A percentile compares a stretch with the other conserved stretches of the same genome.
Evolutionary conservation across 2,888 invertebrate genomes (phyloP).

Genomic region (Apodemia zela): DNA sequence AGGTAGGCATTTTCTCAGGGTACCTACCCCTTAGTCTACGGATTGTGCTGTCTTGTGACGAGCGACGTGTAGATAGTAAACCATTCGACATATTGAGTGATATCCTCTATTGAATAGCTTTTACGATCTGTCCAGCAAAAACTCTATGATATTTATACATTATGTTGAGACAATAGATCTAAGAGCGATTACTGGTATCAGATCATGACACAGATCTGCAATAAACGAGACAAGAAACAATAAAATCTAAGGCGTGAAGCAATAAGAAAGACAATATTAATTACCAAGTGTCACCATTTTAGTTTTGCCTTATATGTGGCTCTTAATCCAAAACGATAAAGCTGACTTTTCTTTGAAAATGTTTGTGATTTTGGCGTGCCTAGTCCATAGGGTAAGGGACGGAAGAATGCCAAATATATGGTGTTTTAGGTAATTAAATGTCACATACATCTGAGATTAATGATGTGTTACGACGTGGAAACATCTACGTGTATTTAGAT

Average conservation of each 20-base stretch:
- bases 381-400: constrained; percentile 53
- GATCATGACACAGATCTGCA: constrained; percentile 22
- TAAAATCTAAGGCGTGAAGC: constrained; percentile 79
- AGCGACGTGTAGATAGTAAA: too few relatives aligned
- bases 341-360: constrained; percentile 29
- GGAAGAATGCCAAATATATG: constrained; percentile 77
- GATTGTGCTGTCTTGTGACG: too few relatives aligned
- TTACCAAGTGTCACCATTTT: constrained; percentile 44
- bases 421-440: constrained; percentile 80
- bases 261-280: constrained; percentile 74
- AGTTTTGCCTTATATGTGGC: constrained; percentile 25
- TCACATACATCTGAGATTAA: constrained; percentile 80
- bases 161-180: too few relatives aligned
- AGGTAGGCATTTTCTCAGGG: too few relatives aligned
- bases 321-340: constrained; percentile 34
- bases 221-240: constrained; percentile 49
- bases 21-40: too few relatives aligned
- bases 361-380: constrained; percentile 20
- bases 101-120: too few relatives aligned
- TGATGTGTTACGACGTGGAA: constrained; percentile 70
- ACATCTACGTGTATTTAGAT: constrained; percentile 34
- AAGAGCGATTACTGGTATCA: neutral
- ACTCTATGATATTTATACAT: too few relatives aligned
- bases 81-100: too few relatives aligned
- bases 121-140: too few relatives aligned